These are phyloP conservation scores for Megamerina dolium DNA, from an alignment of 2,888 invertebrate genomes.

Conservation along the genomic window DNA sequence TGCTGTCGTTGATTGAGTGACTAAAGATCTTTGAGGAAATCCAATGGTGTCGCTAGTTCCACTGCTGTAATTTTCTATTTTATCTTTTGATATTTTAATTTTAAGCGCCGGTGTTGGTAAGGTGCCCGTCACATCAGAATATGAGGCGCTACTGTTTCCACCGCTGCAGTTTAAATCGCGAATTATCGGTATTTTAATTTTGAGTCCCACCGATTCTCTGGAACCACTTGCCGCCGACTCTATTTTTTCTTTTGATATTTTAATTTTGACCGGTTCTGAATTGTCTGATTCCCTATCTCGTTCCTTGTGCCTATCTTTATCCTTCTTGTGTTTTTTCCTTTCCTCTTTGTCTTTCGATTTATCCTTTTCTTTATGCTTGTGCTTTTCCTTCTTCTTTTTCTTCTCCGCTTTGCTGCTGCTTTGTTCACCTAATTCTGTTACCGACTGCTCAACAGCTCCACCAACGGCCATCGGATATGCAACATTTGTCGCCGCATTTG, in stretches of 20 bases:
- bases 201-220: slow-evolving; percentile 53
- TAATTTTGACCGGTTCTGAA: slow-evolving; percentile 51
- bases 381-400: slow-evolving; percentile 73
- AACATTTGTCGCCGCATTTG: slow-evolving; percentile 37
- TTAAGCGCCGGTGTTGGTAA: slow-evolving; percentile 54
- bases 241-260: slow-evolving; percentile 58
- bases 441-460: slow-evolving; percentile 15
- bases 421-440: slow-evolving; percentile 16
- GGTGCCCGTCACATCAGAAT: slow-evolving; percentile 3
- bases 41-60: slow-evolving; percentile 10
- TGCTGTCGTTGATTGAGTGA: slow-evolving; percentile 7
- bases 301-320: slow-evolving; percentile 53
- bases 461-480: slow-evolving; percentile 32
- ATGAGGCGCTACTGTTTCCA: slow-evolving; percentile 18
- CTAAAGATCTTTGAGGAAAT: background rate
- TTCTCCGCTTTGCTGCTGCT: slow-evolving; percentile 37
- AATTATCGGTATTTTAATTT: slow-evolving; percentile 78
- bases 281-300: slow-evolving; percentile 28
- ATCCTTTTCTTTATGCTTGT: slow-evolving; percentile 74
- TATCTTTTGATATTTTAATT: slow-evolving; percentile 75
- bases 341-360: slow-evolving; percentile 61
- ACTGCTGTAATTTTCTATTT: slow-evolving; percentile 53
- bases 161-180: slow-evolving; percentile 43
- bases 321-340: slow-evolving; percentile 67
- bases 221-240: slow-evolving; percentile 22